Base-by-base conservation (phyloP, 2,888 invertebrate genomes). In the Caenorhabditis doughertyi region DNA sequence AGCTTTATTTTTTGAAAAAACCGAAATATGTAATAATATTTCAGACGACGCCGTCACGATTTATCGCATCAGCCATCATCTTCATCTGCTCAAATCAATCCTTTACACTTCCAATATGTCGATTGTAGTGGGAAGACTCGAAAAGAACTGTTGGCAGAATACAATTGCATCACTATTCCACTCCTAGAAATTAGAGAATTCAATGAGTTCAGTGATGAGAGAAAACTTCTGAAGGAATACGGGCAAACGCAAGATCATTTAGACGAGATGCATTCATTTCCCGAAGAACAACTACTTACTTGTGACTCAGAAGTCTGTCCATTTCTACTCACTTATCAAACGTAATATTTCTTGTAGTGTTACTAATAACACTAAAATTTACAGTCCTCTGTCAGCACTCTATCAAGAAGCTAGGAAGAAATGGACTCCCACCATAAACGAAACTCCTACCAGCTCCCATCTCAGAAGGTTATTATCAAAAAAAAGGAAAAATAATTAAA, bases 231-330 rank as follows among this genome's bases (percentile, higher is more conserved):
- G 21, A 82, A 79, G 64, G 82, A 82, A 21, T 82, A 79, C 27
- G 82, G 82, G 7, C 53, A 39, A 16, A 18, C 77, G 29, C 27
- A 51, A n/a, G 23, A 21, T 7, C 44, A 77, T 39, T 23, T 25
- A 7, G 39, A 42, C 0, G 62, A 47, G n/a, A 18, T 77, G 29
- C 11, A 29, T 5, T n/a, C 18, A 9, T 68, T 81, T 18, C 70
- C 80, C 11, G 77, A 79, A 44, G 73, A 77, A 29, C 62, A 56
- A 29, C 21, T 77, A 16, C 62, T 79, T 27, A 73, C 82, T 5
- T 82, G 82, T 35, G 82, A 82, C 27, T 72, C 73, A 18, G 73
- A 82, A 51, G 82, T 32, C 16, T 82, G 82, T 35, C 82, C 82
- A 8, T 82, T 82, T 32, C 9, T 79, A 11, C 60, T 82, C 23